Evolutionary conservation across 2,113 vertebrate species (phyloP), one percentile per base, ranked within the genome.

Genomic region (Etheostoma cragini): DNA sequence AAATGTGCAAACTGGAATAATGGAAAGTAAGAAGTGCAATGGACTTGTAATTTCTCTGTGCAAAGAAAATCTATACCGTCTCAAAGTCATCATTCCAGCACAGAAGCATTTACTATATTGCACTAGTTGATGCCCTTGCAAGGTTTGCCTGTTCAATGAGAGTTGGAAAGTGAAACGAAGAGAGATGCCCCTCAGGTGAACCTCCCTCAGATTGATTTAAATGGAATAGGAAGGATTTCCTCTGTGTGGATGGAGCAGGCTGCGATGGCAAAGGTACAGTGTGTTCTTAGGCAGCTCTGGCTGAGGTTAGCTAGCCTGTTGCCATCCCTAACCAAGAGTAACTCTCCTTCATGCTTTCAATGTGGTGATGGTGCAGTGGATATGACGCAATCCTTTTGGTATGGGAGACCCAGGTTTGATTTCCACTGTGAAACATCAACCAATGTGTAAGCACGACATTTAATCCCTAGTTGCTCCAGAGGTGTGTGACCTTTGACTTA

Each of bases 141-240:
- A 72, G 82, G 73, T 74, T 76, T 71, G 46, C 38, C 52, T 68
- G 42, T 30, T 61, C 15, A 45, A 1, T 64, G 47, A 52, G 68
- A 50, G 30, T 1, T 72, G 61, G 64, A 62, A 19, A 63, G 47
- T 53, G 71, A 33, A 0, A 57, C 6, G 24, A 47, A 60, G 60
- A 30, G 66, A 21, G 66, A 66, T 21, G 19, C 8, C 19, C 81
- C 52, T 84, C 74, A 70, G 69, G 68, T 86, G 61, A 86, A 86
- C 73, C 72, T 78, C 60, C 58, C 53, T 46, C 66, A 15, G 35
- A 35, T 79, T 84, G 85, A 90, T 83, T 26, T 66, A 79, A 84
- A 92, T 89, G 60, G 33, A 87, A 88, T 35, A 53, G 57, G 88
- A 90, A 81, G 84, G 83, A 84, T 82, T 93, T 90, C 82, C 78